Base-by-base conservation (phyloP, 1,140 invertebrate genomes). In the Drosophila lini region DNA sequence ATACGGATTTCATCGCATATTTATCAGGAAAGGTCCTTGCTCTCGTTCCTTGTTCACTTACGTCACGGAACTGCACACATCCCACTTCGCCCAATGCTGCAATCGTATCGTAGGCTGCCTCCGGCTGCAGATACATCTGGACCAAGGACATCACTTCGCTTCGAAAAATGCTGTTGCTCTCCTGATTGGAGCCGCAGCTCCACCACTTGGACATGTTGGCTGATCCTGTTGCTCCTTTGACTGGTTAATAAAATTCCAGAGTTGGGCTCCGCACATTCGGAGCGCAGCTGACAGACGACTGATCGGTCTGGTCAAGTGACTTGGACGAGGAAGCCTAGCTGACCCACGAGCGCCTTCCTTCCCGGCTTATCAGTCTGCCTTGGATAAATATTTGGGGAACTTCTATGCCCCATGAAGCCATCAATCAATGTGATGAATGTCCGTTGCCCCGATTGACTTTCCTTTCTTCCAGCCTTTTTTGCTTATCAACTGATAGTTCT, bases 101-200 rank as follows among this genome's bases (percentile, higher is more conserved):
- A n/a, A 98, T 96, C 62, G 96, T 97, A 56, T 95, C 94, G 92
- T 98, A 98, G 22, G 97, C 97, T 9, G 97, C 96, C 93, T 98
- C 97, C 32, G 96, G 96, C 91, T 98, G 97, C 73, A 98, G 95
- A 92, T 97, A 98, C 81, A 98, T 94, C 92, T 98, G 97, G 92
- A 96, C 97, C 78, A 97, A 93, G 52, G 94, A 95, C 96, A 97
- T 97, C 92, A 97, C 94, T 88, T 98, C 97, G 92, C 97, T 97
- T 22, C 97, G 95, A 92, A 98, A 97, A 92, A 98, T 94, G 62
- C 93, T 92, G 94, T 95, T 95, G 69, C 52, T 73, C 96, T 96
- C 73, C 42, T 59, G 50, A 19, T 75, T 64, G 22, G 76, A 57
- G 59, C 73, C 62, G 28, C 42, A 82, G 55, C 64, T 34, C 52